phyloP scores from a whole-genome alignment of 2,888 invertebrate species.

The Hartigia nigra region DNA sequence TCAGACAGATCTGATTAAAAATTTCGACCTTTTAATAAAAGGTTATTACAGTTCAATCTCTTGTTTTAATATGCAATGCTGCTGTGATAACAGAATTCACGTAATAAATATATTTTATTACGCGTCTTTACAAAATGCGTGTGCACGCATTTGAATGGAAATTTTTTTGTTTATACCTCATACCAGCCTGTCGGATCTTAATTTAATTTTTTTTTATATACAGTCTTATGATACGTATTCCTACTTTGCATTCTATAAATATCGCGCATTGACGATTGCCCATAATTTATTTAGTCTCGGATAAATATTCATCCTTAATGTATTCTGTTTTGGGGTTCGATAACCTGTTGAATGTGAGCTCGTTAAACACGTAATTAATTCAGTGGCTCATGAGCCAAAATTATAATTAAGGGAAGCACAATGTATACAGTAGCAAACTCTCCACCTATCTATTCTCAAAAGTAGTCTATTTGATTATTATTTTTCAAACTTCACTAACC shows the following conservation, averaged over 20 bases:
- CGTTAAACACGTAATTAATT: not conserved
- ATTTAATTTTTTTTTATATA: not conserved
- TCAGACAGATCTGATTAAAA: too few relatives aligned
- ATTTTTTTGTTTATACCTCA: too few relatives aligned
- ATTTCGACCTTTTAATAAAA: too few relatives aligned
- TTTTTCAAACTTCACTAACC: not conserved
- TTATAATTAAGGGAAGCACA: not conserved
- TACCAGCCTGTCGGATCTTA: not conserved
- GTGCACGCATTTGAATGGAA: too few relatives aligned
- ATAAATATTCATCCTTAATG: not conserved
- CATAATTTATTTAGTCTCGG: not conserved
- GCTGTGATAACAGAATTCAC: too few relatives aligned
- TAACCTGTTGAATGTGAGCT: not conserved
- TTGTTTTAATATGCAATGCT: too few relatives aligned
- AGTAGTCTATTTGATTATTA: not conserved
- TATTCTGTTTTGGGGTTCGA: not conserved
- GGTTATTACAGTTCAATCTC: too few relatives aligned
- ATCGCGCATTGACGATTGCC: not conserved
- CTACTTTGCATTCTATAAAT: not conserved
- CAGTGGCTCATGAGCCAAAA: not conserved
- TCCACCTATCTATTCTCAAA: not conserved
- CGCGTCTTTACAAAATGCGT: too few relatives aligned
- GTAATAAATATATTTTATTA: too few relatives aligned
- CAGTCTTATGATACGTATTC: not conserved
- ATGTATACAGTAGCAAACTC: not conserved